A percentile compares a stretch with the other conserved stretches of the same genome.
These are phyloP conservation scores for Lottia scabra DNA, from an alignment of 2,888 invertebrate species.

Conservation along the genomic window DNA sequence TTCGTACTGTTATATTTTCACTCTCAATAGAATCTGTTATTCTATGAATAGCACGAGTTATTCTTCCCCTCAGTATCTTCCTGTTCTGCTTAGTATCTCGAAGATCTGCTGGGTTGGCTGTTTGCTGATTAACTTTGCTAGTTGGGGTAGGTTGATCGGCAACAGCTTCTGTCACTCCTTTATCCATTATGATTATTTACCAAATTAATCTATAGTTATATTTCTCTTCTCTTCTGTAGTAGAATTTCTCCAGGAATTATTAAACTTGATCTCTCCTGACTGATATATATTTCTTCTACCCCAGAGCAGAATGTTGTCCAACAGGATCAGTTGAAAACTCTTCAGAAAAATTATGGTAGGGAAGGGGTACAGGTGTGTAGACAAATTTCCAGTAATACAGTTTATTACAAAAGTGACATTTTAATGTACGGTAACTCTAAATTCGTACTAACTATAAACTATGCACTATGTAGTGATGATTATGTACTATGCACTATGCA, in stretches of 20 bases:
- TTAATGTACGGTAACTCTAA: too few species aligned
- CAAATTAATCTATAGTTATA: not conserved
- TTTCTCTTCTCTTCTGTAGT: not conserved
- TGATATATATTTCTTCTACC: not conserved
- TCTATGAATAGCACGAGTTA: not conserved
- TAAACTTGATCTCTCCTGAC: not conserved
- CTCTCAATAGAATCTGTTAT: not conserved
- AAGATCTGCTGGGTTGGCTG: too few species aligned
- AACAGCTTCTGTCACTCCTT: not conserved
- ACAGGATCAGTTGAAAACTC: not conserved
- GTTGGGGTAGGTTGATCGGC: too few species aligned
- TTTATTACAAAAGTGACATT: too few species aligned
- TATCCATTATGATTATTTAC: not conserved
- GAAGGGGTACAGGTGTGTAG: not conserved
- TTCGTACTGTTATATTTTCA: not conserved
- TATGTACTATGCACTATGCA: too few species aligned
- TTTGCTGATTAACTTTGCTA: too few species aligned
- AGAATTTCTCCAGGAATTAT: not conserved
- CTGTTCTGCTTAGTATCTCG: not conserved
- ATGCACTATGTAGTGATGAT: too few species aligned
- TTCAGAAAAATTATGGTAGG: conserved; percentile 5
- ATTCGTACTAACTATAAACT: too few species aligned
- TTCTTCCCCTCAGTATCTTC: not conserved
- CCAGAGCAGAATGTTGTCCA: not conserved
- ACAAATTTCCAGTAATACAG: too few species aligned